Percentiles rank a stretch among this genome's conserved stretches.
phyloP scores from a whole-genome alignment of 2,113 vertebrate genomes.

The Dasyprocta punctata region DNA sequence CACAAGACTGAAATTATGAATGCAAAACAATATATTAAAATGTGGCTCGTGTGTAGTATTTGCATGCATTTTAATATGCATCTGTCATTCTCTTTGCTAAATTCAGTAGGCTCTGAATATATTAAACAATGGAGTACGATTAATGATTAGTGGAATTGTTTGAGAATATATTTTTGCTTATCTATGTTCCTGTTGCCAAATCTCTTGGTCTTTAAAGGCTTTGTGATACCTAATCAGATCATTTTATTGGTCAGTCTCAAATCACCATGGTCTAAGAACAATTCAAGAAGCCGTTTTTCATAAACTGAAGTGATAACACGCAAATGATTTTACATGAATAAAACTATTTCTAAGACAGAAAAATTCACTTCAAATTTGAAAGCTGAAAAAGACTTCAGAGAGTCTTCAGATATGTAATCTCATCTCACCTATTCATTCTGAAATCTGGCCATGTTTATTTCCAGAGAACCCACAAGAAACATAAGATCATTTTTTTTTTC shows the following conservation, averaged over 20 bases:
- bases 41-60: slow-evolving; percentile 65
- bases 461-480: not conserved
- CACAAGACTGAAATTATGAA: slow-evolving; percentile 76
- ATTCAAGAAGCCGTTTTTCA: slow-evolving; percentile 28
- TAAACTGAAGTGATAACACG: not conserved
- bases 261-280: not conserved
- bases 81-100: slow-evolving; percentile 62
- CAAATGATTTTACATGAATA: not conserved
- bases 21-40: slow-evolving; percentile 76
- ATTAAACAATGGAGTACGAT: slow-evolving; percentile 42
- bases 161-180: slow-evolving; percentile 40
- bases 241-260: slow-evolving; percentile 34
- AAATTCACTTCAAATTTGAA: slow-evolving; percentile 23
- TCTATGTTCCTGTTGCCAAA: not conserved
- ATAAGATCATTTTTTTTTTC: not conserved
- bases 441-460: slow-evolving; percentile 42
- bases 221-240: not conserved
- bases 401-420: slow-evolving; percentile 3
- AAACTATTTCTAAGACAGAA: not conserved
- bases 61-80: slow-evolving; percentile 75
- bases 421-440: not conserved
- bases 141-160: slow-evolving; percentile 60
- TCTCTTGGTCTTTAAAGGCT: not conserved
- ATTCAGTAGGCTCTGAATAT: slow-evolving; percentile 59
- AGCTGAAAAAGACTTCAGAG: slow-evolving; percentile 15